Conservation (phyloP, 2,113 vertebrate genomes). For the Ictalurus furcatus region DNA sequence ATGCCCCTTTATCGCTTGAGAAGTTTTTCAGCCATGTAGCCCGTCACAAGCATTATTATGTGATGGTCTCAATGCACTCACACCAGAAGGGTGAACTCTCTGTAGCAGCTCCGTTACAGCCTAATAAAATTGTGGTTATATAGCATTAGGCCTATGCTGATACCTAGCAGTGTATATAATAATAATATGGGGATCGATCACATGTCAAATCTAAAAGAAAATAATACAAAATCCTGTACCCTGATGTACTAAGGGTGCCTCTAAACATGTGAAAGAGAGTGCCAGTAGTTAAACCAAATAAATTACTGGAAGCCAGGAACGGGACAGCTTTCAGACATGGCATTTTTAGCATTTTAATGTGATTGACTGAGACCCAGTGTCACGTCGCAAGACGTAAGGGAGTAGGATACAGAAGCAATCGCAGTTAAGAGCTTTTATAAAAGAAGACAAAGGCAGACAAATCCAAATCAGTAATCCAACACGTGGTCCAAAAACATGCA, state of each 20-base stretch:
- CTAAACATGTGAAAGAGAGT: background rate
- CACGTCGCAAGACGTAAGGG: too few species aligned
- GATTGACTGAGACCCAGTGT: background rate
- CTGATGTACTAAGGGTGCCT: background rate
- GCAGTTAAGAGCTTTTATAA: too few species aligned
- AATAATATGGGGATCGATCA: background rate
- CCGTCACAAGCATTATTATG: background rate
- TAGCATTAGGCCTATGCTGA: background rate
- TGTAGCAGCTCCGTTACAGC: background rate
- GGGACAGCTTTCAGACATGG: background rate
- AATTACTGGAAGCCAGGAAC: background rate
- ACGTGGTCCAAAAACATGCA: too few species aligned
- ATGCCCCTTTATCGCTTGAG: background rate
- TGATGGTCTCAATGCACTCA: background rate
- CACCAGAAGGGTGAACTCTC: background rate
- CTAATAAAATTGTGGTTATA: background rate
- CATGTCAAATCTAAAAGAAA: background rate
- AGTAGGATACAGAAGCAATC: too few species aligned
- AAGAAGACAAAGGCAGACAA: too few species aligned
- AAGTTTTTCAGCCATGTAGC: background rate
- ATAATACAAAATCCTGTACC: background rate
- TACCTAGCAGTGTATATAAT: background rate
- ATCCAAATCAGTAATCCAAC: too few species aligned
- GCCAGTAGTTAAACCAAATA: background rate
- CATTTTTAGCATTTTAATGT: background rate